These are phyloP conservation scores for Drosophila pectinifera DNA, from an alignment of 1,140 invertebrate species.

Conservation along the genomic window DNA sequence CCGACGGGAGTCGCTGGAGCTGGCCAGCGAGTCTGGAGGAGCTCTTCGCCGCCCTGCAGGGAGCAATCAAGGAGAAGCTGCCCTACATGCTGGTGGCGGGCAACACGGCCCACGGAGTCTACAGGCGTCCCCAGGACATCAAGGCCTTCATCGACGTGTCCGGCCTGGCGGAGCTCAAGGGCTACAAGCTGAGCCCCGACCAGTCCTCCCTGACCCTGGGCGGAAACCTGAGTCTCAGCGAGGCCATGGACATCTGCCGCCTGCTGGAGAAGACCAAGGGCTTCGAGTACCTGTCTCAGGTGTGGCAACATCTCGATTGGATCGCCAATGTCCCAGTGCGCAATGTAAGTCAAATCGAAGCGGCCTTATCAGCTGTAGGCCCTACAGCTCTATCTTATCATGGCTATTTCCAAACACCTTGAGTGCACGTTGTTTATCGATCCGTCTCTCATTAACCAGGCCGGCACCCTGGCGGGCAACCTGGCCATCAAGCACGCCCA, in stretches of 20 bases:
- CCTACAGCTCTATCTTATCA: slow-evolving; percentile 39
- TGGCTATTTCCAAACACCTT: slow-evolving; percentile 8
- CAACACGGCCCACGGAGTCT: slow-evolving; percentile 88
- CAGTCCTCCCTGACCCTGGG: slow-evolving; percentile 86
- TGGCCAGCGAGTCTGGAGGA: slow-evolving; percentile 85
- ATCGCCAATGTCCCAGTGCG: slow-evolving; percentile 90
- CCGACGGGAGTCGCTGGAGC: slow-evolving; percentile 71
- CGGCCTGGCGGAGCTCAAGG: slow-evolving; percentile 88
- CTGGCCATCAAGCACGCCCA: slow-evolving; percentile 91
- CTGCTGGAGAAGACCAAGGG: slow-evolving; percentile 85
- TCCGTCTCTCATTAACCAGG: slow-evolving; percentile 56
- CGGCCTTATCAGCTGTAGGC: slow-evolving; percentile 21
- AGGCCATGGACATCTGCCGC: slow-evolving; percentile 88
- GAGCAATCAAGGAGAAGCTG: slow-evolving; percentile 76
- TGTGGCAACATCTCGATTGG: slow-evolving; percentile 87
- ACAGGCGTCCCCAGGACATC: slow-evolving; percentile 85
- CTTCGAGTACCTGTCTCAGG: slow-evolving; percentile 85
- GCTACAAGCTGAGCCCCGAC: slow-evolving; percentile 35
- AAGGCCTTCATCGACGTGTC: slow-evolving; percentile 91
- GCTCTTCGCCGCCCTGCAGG: slow-evolving; percentile 87
- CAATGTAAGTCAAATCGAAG: slow-evolving; percentile 86
- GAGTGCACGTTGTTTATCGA: slow-evolving; percentile 16
- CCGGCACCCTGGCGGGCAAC: slow-evolving; percentile 92
- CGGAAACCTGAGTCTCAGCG: slow-evolving; percentile 88
- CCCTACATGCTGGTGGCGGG: slow-evolving; percentile 86